A percentile compares a stretch with the other conserved stretches of the same genome.
These are phyloP conservation scores for Labroides dimidiatus DNA, from an alignment of 2,797 vertebrate species.

Conservation along the genomic window DNA sequence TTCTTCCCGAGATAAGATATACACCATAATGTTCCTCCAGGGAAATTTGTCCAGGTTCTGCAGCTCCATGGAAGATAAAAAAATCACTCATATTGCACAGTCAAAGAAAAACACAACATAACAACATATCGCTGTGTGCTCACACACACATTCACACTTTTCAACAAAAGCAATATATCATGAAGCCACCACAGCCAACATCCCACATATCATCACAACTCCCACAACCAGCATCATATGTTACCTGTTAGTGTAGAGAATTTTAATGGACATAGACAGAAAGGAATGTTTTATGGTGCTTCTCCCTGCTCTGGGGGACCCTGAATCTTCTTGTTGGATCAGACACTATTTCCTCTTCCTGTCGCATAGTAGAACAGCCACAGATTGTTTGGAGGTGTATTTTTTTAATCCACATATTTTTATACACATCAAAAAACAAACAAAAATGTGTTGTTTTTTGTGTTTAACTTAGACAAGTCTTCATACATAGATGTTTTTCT, in stretches of 20 bases:
- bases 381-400: not conserved
- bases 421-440: not conserved
- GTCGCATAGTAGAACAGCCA: not conserved
- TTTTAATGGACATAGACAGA: not conserved
- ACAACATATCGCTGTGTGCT: not conserved
- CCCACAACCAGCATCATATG: not conserved
- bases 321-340: not conserved
- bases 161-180: not conserved
- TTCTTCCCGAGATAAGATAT: not conserved
- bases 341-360: not conserved
- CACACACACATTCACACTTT: not conserved
- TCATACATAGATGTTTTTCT: not conserved
- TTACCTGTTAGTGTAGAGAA: constrained; percentile 6
- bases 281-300: not conserved
- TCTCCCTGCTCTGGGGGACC: not conserved
- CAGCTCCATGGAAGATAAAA: not conserved
- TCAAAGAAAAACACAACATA: not conserved
- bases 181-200: not conserved
- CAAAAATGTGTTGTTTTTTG: not conserved
- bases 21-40: not conserved
- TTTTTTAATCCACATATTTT: not conserved
- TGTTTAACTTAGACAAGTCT: not conserved
- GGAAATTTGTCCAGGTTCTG: constrained; percentile 1
- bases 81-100: not conserved
- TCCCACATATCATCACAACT: not conserved